These are phyloP conservation scores for Characodon lateralis DNA, from an alignment of 2,797 vertebrate species.

Conservation along the genomic window DNA sequence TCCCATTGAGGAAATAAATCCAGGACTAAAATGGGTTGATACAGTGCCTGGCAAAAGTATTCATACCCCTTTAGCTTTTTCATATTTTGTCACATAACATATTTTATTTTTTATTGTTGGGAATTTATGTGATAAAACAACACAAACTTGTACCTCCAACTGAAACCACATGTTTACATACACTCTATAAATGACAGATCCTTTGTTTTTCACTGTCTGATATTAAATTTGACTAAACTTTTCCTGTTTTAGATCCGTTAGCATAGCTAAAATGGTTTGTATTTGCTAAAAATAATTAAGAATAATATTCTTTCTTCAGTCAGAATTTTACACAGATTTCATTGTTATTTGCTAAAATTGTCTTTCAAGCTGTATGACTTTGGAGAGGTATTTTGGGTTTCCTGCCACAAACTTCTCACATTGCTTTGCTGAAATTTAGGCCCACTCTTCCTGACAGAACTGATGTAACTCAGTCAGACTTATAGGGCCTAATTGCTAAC, in stretches of 20 bases:
- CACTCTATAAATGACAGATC: neutral
- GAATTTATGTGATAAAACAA: neutral
- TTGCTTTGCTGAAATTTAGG: neutral
- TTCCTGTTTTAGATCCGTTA: neutral
- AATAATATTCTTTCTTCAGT: neutral
- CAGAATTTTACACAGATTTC: neutral
- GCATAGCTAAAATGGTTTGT: neutral
- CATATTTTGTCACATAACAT: neutral
- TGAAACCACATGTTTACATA: neutral
- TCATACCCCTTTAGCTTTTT: neutral
- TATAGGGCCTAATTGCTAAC: neutral
- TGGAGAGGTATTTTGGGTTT: neutral
- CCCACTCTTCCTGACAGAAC: neutral
- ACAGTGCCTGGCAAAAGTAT: neutral
- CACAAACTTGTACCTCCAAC: neutral
- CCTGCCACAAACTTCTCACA: neutral
- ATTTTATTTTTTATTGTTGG: neutral
- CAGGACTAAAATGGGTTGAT: neutral
- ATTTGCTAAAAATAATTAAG: neutral
- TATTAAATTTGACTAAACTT: neutral
- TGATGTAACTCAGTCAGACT: no score
- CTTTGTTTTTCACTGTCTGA: neutral
- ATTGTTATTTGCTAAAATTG: neutral
- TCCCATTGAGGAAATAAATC: conserved; percentile 7
- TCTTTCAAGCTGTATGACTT: neutral